phyloP scores from a whole-genome alignment of 35 echinoderm and acorn worm genomes.

The Anneissia japonica region DNA sequence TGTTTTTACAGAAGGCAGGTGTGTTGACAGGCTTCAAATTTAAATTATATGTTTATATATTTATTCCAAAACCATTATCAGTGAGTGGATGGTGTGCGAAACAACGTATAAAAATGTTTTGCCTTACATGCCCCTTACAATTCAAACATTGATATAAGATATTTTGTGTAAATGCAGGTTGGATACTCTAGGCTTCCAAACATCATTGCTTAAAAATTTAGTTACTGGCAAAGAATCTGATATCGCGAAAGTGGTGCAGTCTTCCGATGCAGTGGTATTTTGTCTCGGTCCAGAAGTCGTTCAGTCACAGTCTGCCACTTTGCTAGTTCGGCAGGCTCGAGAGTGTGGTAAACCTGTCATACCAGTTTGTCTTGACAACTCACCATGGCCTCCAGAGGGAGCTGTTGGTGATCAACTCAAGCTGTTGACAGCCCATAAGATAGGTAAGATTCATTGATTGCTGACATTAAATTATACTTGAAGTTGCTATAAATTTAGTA shows the following conservation, averaged over 20 bases:
- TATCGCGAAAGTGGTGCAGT: constrained; percentile 12
- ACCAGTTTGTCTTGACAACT: constrained; percentile 55
- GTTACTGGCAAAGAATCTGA: constrained; percentile 25
- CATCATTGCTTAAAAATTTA: constrained; percentile 19
- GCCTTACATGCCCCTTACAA: not conserved
- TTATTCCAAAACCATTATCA: not conserved
- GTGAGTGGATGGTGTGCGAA: not conserved
- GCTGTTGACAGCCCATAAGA: constrained; percentile 71
- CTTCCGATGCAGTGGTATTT: constrained; percentile 42
- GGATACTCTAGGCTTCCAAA: constrained; percentile 59
- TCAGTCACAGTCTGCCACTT: constrained; percentile 20
- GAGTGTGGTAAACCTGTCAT: constrained; percentile 50
- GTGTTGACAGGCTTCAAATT: too few species aligned
- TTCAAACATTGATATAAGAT: not conserved
- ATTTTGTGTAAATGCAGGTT: constrained; percentile 16
- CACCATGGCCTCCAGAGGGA: constrained; percentile 75
- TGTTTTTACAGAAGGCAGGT: too few species aligned
- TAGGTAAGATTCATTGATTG: constrained; percentile 58
- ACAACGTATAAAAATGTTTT: not conserved
- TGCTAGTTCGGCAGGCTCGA: constrained; percentile 43
- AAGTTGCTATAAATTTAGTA: too few species aligned
- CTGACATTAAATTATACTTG: too few species aligned
- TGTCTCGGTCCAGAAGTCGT: constrained; percentile 77
- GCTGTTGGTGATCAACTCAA: constrained; percentile 52
- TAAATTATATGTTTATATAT: too few species aligned